Evolutionary conservation across 2,888 invertebrate genomes (phyloP).

Genomic region (Tryphoninae sp.): DNA sequence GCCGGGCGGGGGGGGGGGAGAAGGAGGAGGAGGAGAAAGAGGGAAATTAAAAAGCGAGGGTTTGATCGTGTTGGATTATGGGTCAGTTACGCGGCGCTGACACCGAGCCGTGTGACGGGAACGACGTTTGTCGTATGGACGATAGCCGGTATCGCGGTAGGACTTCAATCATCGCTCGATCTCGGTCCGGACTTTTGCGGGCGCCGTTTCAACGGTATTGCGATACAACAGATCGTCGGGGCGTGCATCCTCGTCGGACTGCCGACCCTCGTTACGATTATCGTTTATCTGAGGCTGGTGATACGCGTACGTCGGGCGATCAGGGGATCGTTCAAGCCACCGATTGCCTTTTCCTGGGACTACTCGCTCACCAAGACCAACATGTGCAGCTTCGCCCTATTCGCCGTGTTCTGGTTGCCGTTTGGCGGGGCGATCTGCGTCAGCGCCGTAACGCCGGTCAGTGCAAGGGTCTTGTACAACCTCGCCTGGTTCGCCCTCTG

Average conservation of each 20-base stretch:
- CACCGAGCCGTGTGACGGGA: constrained; percentile 82
- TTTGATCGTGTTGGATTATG: constrained; percentile 1
- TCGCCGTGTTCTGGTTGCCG: constrained; percentile 87
- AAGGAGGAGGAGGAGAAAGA: neutral
- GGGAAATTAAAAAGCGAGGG: constrained; percentile 8
- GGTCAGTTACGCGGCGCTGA: constrained; percentile 81
- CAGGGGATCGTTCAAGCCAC: constrained; percentile 85
- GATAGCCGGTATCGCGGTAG: constrained; percentile 83
- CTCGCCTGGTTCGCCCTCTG: constrained; percentile 87
- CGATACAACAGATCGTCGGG: constrained; percentile 84
- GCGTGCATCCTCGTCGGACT: constrained; percentile 84
- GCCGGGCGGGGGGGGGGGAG: neutral
- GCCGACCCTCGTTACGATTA: constrained; percentile 84
- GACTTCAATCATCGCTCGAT: constrained; percentile 84
- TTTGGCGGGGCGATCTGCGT: constrained; percentile 85
- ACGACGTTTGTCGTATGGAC: constrained; percentile 84
- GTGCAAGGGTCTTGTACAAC: constrained; percentile 85
- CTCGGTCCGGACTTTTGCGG: constrained; percentile 88
- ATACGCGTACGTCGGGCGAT: constrained; percentile 82
- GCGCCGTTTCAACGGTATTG: constrained; percentile 83
- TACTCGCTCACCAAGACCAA: constrained; percentile 85
- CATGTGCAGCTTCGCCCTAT: constrained; percentile 85
- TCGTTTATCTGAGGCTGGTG: constrained; percentile 83
- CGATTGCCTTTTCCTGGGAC: constrained; percentile 85
- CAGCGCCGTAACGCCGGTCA: constrained; percentile 82